Conservation (phyloP, 2,888 invertebrate genomes). For the Cotesia congregata region DNA sequence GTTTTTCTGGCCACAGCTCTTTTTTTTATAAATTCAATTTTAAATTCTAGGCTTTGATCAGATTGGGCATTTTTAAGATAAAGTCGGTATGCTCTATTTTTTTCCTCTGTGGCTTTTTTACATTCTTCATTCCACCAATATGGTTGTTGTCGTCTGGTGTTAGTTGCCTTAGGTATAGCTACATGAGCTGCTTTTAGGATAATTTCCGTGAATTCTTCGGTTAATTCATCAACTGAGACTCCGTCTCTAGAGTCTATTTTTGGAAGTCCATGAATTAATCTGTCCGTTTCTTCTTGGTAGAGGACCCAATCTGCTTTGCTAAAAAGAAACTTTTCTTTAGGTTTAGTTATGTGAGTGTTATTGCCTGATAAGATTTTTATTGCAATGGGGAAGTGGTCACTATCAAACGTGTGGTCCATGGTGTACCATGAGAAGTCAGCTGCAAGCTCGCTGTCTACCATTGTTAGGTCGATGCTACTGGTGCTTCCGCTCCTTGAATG, state of each 20-base stretch:
- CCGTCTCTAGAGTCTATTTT: no score
- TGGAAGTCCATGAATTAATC: no score
- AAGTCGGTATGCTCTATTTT: not conserved
- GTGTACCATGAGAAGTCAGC: not conserved
- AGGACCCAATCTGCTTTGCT: no score
- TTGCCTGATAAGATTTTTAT: not conserved
- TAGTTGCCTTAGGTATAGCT: no score
- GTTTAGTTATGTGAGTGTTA: not conserved
- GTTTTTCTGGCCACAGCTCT: conserved; percentile 31
- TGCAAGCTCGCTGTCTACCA: no score
- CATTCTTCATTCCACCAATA: not conserved
- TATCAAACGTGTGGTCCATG: not conserved
- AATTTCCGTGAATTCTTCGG: no score
- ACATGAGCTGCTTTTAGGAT: no score
- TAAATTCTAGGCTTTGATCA: not conserved
- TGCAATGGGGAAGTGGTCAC: not conserved
- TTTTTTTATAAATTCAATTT: conserved; percentile 39
- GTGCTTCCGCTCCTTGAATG: no score
- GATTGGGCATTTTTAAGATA: not conserved
- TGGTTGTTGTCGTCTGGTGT: not conserved
- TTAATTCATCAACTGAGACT: no score
- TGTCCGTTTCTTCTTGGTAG: no score
- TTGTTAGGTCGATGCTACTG: no score
- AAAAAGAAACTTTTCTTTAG: no score
- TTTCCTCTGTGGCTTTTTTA: not conserved